phyloP scores from a whole-genome alignment of 1,140 invertebrate species.

The Holotrichia oblita region DNA sequence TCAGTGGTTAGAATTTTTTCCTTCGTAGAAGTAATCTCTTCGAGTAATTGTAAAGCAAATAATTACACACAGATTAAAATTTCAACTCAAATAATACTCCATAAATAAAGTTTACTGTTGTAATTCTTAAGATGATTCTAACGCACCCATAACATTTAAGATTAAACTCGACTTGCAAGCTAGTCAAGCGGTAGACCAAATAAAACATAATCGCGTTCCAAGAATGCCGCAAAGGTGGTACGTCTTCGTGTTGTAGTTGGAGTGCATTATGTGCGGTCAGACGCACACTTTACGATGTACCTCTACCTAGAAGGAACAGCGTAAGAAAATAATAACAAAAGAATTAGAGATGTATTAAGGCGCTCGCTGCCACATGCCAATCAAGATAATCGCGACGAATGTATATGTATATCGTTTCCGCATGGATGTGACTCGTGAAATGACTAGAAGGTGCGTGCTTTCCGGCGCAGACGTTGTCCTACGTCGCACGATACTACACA shows the following conservation, averaged over 20 bases:
- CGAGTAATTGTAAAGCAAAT: too few relatives aligned
- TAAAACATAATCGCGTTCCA: not conserved
- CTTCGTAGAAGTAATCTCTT: too few relatives aligned
- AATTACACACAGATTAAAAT: too few relatives aligned
- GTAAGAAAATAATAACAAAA: not conserved
- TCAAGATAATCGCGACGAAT: slow-evolving; percentile 26
- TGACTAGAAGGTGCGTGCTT: slow-evolving; percentile 14
- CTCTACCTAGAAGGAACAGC: not conserved
- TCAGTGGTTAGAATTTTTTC: too few relatives aligned
- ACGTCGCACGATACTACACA: not conserved
- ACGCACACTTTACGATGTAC: not conserved
- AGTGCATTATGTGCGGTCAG: not conserved
- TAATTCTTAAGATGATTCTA: too few relatives aligned
- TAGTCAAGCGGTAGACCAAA: too few relatives aligned
- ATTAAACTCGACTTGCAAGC: too few relatives aligned
- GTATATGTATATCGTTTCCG: slow-evolving; percentile 16
- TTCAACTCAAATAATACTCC: too few relatives aligned
- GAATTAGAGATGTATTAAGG: slow-evolving; percentile 26
- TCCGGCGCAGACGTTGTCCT: slow-evolving; percentile 14
- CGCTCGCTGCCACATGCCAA: slow-evolving; percentile 27
- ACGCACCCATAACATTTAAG: too few relatives aligned
- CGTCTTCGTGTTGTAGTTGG: not conserved
- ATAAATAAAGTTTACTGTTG: too few relatives aligned
- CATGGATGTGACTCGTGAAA: slow-evolving; percentile 33
- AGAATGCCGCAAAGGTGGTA: not conserved